Evolutionary conservation across 2,888 invertebrate genomes (phyloP), one percentile per base, ranked within the genome.

Genomic region (Invenusta paracnida): DNA sequence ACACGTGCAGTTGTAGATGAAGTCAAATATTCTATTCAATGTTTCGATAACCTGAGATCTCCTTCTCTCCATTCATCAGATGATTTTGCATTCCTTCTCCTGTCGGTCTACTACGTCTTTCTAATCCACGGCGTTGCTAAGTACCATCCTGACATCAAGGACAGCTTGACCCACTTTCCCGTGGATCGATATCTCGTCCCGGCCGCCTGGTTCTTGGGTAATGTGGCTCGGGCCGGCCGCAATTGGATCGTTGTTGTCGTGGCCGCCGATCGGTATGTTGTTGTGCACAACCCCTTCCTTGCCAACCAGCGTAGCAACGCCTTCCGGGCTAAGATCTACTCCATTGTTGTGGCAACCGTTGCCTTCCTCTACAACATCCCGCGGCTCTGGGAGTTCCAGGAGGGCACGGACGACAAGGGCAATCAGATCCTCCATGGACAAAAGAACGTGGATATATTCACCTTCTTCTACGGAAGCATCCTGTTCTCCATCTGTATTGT

Each of bases 221-320:
- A 85, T 30, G 84, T 30, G 23, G 81, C 82, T 30, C 85, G 85
- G 2, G 28, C 25, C 1, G 85, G 84, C 81, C 81, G 85, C 27
- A 85, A 85, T 23, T 85, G 85, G 85, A 85, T 85, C 81, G 85
- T 30, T 11, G 84, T 85, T n/a, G 28, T 85, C 25, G 85, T 85
- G 1, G 85, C 85, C 1, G 29, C 85, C 23, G 85, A 85, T 30
- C 27, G 85, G 1, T 85, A 29, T 30, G 85, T 85, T 29, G 85
- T 85, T 1, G 85, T 85, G 25, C 29, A 85, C 2, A 81, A 81
- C 29, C 85, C 85, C 1, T 84, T 85, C 29, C 29, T 23, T 17
- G 81, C 85, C 2, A n/a, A 48, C 28, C 82, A 29, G 0, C 25
- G 85, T 17, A 85, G 85, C 30, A 85, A 84, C 29, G 83, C 85